phyloP scores from a whole-genome alignment of 2,888 invertebrate species.

The Andrena praecox region DNA sequence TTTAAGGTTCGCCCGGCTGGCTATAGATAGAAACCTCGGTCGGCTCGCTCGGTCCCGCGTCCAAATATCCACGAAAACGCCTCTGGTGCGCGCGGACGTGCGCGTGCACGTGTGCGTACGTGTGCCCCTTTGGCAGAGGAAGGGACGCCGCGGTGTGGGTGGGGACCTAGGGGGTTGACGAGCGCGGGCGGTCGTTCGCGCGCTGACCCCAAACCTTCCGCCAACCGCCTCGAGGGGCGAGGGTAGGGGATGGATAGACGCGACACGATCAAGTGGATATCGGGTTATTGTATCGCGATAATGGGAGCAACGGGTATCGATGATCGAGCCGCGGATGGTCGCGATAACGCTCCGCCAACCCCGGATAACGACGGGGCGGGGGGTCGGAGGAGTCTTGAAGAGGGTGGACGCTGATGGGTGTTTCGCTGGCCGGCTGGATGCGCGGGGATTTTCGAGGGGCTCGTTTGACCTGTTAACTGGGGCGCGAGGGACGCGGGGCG shows the following conservation, averaged over 20 bases:
- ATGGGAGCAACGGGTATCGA: constrained; percentile 22
- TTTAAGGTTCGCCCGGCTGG: constrained; percentile 83
- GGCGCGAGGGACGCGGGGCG: too few species aligned
- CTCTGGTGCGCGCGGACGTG: neutral
- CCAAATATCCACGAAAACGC: constrained; percentile 38
- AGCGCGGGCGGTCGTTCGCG: constrained; percentile 4
- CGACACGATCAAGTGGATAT: constrained; percentile 35
- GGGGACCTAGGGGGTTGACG: neutral
- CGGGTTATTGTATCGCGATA: constrained; percentile 44
- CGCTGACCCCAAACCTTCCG: neutral
- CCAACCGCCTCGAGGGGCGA: neutral
- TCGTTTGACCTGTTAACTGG: too few species aligned
- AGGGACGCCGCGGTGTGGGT: neutral
- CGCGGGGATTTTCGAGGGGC: neutral
- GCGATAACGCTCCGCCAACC: constrained; percentile 21
- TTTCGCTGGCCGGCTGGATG: neutral
- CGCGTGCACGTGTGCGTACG: neutral
- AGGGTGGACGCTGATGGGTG: neutral
- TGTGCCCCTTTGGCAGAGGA: neutral
- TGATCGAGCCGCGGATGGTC: constrained; percentile 8
- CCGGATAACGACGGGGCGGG: neutral
- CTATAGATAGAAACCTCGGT: constrained; percentile 83
- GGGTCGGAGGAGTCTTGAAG: neutral
- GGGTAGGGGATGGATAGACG: neutral
- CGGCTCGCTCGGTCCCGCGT: constrained; percentile 76